Evolutionary conservation across 2,113 vertebrate species (phyloP).

Genomic region (Tonatia bakeri): DNA sequence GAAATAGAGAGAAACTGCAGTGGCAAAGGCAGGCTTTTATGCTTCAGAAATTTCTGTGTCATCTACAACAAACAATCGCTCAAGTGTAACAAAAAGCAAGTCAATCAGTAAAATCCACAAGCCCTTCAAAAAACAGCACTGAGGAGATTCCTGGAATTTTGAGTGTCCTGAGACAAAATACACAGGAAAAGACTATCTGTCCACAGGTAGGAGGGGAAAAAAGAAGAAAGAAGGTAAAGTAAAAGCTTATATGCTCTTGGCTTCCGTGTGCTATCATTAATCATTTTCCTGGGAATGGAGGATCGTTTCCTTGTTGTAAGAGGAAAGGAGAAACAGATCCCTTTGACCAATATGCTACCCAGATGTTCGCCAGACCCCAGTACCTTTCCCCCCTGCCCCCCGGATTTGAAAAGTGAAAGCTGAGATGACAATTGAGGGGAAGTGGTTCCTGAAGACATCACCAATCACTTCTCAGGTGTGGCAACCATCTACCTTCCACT

Average conservation of each 20-base stretch:
- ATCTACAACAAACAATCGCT: not conserved
- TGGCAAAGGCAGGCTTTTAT: not conserved
- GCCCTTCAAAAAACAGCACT: not conserved
- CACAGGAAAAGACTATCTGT: constrained; percentile 43
- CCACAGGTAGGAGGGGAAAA: constrained; percentile 37
- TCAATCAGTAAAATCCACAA: not conserved
- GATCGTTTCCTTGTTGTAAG: constrained; percentile 40
- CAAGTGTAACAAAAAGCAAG: not conserved
- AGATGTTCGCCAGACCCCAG: constrained; percentile 63
- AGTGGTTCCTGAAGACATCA: constrained; percentile 18
- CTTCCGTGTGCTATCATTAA: constrained; percentile 70
- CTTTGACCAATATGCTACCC: constrained; percentile 65
- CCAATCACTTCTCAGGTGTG: not conserved
- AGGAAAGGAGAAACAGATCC: constrained; percentile 71
- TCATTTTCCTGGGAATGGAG: constrained; percentile 65
- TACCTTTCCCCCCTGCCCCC: not conserved
- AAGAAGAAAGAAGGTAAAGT: not conserved
- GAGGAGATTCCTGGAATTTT: not conserved
- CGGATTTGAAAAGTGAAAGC: constrained; percentile 41
- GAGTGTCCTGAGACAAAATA: constrained; percentile 18
- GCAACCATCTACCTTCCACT: not conserved
- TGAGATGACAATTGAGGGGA: constrained; percentile 21
- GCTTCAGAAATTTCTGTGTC: constrained; percentile 13
- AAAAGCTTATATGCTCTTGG: constrained; percentile 54
- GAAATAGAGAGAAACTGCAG: not conserved